Conservation (phyloP, 2,888 invertebrate genomes). For the Orthosia gothica region DNA sequence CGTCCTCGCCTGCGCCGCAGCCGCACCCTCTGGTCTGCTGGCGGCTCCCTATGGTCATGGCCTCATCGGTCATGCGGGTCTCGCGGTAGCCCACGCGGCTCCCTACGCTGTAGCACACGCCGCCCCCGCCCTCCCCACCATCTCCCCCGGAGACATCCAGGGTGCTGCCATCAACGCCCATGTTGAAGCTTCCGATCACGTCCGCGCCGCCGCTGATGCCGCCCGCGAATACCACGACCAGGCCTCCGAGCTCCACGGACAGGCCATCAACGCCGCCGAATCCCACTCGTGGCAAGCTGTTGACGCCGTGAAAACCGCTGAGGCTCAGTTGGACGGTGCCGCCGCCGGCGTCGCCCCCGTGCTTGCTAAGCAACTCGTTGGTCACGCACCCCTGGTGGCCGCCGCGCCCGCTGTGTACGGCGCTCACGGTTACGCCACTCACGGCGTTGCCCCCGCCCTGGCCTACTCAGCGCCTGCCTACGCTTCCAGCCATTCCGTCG, state of each 20-base stretch:
- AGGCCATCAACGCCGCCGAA: conserved; percentile 83
- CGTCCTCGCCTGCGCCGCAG: conserved; percentile 88
- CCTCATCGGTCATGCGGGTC: conserved; percentile 55
- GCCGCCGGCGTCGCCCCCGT: conserved; percentile 88
- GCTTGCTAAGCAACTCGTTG: conserved; percentile 85
- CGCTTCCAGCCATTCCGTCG: conserved; percentile 80
- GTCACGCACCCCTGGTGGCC: no score
- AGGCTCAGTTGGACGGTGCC: conserved; percentile 87
- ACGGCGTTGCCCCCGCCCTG: conserved; percentile 65
- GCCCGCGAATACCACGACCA: no score
- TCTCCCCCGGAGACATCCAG: no score
- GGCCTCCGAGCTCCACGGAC: no score
- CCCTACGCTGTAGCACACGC: no score
- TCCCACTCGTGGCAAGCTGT: conserved; percentile 89
- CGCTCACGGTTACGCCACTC: no score
- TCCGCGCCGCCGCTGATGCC: no score
- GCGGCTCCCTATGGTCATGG: conserved; percentile 79
- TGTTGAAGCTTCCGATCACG: no score
- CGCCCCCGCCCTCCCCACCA: no score
- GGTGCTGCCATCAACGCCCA: no score
- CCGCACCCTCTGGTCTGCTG: conserved; percentile 85
- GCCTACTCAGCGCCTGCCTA: conserved; percentile 70
- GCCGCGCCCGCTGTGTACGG: no score
- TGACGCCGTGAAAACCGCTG: conserved; percentile 86
- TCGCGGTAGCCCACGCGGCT: no score